A percentile compares a stretch with the other conserved stretches of the same genome.
Conservation (phyloP, 2,797 vertebrate species). For the Oreortyx pictus region DNA sequence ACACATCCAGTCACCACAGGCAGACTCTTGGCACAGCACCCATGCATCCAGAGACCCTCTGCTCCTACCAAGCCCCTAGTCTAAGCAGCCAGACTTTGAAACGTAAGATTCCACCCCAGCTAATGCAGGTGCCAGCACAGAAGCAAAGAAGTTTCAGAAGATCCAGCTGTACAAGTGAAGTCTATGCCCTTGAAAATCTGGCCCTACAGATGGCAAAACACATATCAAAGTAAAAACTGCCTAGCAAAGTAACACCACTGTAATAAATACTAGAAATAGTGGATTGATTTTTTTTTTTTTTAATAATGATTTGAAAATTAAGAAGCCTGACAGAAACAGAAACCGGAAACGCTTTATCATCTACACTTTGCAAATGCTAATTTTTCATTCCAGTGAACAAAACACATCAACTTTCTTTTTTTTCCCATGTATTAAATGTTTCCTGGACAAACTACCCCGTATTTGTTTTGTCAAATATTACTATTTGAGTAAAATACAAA, state of each 20-base stretch:
- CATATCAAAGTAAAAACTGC: not conserved
- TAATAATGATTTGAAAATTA: slow-evolving; percentile 59
- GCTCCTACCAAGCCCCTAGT: not conserved
- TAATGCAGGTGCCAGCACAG: not conserved
- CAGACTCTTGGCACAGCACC: not conserved
- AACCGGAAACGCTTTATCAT: slow-evolving; percentile 7
- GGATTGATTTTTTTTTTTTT: not conserved
- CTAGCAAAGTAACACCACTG: not conserved
- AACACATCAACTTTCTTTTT: slow-evolving; percentile 25
- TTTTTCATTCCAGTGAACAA: slow-evolving; percentile 40
- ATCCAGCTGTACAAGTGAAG: not conserved
- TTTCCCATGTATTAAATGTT: slow-evolving; percentile 24
- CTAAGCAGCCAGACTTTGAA: not conserved
- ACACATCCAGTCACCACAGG: not conserved
- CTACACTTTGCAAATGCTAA: not conserved
- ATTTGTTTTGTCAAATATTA: not conserved
- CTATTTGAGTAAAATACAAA: slow-evolving; percentile 5
- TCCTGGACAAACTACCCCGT: slow-evolving; percentile 17
- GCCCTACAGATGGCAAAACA: fast-evolving
- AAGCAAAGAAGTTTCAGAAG: not conserved
- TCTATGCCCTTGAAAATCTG: not conserved
- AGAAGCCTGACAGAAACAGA: slow-evolving; percentile 51
- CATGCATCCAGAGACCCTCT: not conserved
- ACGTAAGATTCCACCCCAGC: not conserved
- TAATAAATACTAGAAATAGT: slow-evolving; percentile 19